A percentile compares a stretch with the other conserved stretches of the same genome.
Conservation (phyloP, 2,113 vertebrate genomes). For the Phaethornis superciliosus region DNA sequence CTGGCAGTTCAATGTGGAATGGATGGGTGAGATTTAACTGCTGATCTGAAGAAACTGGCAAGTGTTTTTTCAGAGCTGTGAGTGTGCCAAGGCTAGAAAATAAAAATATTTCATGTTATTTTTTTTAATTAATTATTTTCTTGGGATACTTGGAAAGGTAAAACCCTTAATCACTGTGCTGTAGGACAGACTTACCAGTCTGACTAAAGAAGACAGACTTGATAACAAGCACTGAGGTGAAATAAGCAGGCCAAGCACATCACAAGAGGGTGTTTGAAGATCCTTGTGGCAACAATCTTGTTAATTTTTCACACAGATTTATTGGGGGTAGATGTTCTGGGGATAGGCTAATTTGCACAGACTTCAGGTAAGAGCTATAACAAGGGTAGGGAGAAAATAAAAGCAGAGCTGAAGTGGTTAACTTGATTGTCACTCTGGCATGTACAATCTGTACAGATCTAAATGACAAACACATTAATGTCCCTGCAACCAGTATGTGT, state of each 20-base stretch:
- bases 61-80: background rate
- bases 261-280: background rate
- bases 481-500: background rate
- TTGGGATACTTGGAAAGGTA: background rate
- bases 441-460: background rate
- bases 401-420: background rate
- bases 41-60: constrained; percentile 6
- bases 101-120: background rate
- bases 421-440: background rate
- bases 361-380: background rate
- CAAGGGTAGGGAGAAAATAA: background rate
- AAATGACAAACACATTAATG: background rate
- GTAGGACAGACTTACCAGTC: background rate
- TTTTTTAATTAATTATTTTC: constrained; percentile 21
- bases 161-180: background rate
- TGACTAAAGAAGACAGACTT: background rate
- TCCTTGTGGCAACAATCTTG: background rate
- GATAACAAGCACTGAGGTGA: background rate
- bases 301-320: constrained; percentile 15
- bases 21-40: background rate
- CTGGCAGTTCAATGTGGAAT: background rate
- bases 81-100: background rate
- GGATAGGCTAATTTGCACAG: background rate
- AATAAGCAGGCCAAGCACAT: background rate
- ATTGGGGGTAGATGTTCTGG: background rate